Evolutionary conservation across 2,113 vertebrate genomes (phyloP).

Genomic region (Melozone crissalis): DNA sequence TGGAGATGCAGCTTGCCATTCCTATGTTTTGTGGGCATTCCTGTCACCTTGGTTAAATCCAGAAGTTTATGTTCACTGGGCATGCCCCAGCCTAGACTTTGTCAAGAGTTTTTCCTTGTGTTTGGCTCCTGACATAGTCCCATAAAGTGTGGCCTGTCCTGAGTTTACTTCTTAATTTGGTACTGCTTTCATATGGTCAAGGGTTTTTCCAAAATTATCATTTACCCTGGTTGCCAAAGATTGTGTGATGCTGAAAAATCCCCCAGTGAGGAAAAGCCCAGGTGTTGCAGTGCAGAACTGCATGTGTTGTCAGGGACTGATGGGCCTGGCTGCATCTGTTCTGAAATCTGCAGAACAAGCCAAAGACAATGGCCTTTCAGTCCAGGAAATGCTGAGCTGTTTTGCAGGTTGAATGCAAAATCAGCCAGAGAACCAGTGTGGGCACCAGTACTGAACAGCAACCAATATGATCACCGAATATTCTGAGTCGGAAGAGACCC

Average conservation of each 20-base stretch:
- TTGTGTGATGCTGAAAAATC: background rate
- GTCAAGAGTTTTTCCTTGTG: background rate
- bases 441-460: background rate
- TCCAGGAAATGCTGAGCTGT: background rate
- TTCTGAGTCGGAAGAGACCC: background rate
- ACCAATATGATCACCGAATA: background rate
- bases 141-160: rapidly evolving
- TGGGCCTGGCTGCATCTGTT: background rate
- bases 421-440: background rate
- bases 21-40: background rate
- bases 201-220: background rate
- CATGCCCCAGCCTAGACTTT: background rate
- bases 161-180: background rate
- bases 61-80: background rate
- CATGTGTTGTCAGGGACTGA: background rate
- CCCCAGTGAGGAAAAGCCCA: background rate
- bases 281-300: background rate
- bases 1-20: rapidly evolving
- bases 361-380: background rate
- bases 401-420: background rate
- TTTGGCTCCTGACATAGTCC: background rate
- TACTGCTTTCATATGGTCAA: background rate
- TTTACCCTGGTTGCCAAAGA: background rate
- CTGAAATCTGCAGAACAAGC: background rate
- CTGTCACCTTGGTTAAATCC: background rate